phyloP scores from a whole-genome alignment of 2,888 invertebrate genomes.

The Herminia tarsipennalis region DNA sequence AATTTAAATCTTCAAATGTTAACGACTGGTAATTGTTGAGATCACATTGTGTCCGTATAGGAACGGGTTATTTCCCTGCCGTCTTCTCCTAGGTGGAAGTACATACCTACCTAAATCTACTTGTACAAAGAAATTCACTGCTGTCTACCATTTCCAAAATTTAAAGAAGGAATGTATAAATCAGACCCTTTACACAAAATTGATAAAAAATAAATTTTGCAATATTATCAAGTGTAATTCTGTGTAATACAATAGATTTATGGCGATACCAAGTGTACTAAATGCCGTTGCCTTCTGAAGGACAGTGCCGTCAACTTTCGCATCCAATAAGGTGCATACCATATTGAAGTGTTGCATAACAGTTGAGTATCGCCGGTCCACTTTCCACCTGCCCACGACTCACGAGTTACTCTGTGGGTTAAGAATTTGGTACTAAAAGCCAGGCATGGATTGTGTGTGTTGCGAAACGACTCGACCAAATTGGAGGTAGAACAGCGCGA shows the following conservation, averaged over 20 bases:
- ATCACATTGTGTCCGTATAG: too few species aligned
- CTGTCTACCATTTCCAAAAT: too few species aligned
- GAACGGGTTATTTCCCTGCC: too few species aligned
- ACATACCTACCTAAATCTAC: too few species aligned
- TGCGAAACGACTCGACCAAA: conserved; percentile 69
- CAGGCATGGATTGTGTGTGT: conserved; percentile 61
- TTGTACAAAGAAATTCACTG: too few species aligned
- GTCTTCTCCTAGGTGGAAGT: too few species aligned
- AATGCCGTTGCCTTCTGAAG: conserved; percentile 53
- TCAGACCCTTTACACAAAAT: too few species aligned
- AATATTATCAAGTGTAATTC: background rate
- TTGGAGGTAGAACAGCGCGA: conserved; percentile 53
- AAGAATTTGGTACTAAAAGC: conserved; percentile 69
- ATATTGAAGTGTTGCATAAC: conserved; percentile 74
- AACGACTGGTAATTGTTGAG: too few species aligned
- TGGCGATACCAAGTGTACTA: conserved; percentile 14
- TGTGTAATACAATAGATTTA: background rate
- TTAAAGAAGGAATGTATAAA: too few species aligned
- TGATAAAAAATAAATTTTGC: background rate
- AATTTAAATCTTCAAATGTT: too few species aligned
- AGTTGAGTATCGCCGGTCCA: conserved; percentile 62
- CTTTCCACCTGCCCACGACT: conserved; percentile 81
- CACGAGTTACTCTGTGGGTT: conserved; percentile 73
- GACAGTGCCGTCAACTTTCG: conserved; percentile 65
- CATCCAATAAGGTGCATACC: conserved; percentile 69